Conservation (phyloP, 2,797 vertebrate species). For the Tragelaphus eurycerus region DNA sequence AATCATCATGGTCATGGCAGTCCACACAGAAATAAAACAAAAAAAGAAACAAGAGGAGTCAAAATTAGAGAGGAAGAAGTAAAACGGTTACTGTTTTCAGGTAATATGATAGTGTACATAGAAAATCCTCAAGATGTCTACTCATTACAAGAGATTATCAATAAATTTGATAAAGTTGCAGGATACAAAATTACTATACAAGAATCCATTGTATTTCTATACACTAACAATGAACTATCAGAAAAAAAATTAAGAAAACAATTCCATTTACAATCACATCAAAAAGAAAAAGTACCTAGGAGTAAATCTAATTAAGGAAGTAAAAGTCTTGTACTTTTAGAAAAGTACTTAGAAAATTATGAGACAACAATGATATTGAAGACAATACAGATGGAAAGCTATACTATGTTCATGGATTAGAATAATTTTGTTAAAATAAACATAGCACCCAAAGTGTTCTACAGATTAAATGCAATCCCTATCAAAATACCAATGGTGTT, state of each 20-base stretch:
- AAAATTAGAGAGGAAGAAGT: neutral
- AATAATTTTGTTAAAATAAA: neutral
- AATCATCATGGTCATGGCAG: neutral
- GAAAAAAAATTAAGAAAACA: neutral
- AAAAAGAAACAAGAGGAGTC: neutral
- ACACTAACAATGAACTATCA: neutral
- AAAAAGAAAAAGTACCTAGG: neutral
- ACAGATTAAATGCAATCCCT: neutral
- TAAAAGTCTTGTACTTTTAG: neutral
- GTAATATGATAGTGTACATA: neutral
- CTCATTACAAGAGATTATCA: neutral
- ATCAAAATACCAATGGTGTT: neutral
- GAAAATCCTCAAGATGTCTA: neutral
- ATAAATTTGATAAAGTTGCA: neutral
- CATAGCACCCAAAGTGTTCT: neutral
- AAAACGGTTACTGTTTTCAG: neutral
- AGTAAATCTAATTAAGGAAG: neutral
- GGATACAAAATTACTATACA: neutral
- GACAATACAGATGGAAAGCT: neutral
- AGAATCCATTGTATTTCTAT: neutral
- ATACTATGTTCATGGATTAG: neutral
- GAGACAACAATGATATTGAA: neutral
- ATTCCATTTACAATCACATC: neutral
- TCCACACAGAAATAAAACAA: neutral
- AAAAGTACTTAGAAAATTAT: neutral